These are phyloP conservation scores for Monopterus albus DNA, from an alignment of 2,113 vertebrate species.

Conservation along the genomic window DNA sequence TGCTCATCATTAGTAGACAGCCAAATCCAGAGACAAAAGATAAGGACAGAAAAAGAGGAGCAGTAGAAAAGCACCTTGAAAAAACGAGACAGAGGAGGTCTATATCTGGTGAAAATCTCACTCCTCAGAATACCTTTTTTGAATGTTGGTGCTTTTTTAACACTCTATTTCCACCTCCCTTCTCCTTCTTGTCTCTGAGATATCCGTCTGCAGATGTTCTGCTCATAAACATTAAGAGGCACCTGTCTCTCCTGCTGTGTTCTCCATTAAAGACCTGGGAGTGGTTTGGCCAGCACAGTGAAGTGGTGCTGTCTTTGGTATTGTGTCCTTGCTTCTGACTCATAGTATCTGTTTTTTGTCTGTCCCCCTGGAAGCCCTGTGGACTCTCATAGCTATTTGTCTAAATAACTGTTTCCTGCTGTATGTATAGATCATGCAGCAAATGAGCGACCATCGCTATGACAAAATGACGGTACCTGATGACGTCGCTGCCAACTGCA, in stretches of 20 bases:
- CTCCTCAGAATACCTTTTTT: slow-evolving; percentile 48
- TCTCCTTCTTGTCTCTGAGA: slow-evolving; percentile 45
- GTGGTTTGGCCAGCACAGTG: slow-evolving; percentile 54
- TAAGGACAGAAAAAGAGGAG: not conserved
- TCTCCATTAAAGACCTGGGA: slow-evolving; percentile 66
- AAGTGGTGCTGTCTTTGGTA: slow-evolving; percentile 40
- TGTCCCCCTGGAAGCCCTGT: slow-evolving; percentile 25
- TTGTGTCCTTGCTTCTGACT: slow-evolving; percentile 38
- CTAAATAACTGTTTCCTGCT: slow-evolving; percentile 4
- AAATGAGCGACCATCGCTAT: slow-evolving; percentile 97
- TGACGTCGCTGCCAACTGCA: slow-evolving; percentile 91
- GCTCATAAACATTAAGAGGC: slow-evolving; percentile 75
- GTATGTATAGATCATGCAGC: slow-evolving; percentile 90
- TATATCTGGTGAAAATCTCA: slow-evolving; percentile 35
- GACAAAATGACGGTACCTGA: slow-evolving; percentile 96
- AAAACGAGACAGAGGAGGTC: not conserved
- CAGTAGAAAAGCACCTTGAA: not conserved
- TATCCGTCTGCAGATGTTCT: slow-evolving; percentile 74
- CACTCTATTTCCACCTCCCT: slow-evolving; percentile 26
- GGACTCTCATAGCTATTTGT: not conserved
- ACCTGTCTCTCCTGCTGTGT: slow-evolving; percentile 73
- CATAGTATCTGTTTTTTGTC: slow-evolving; percentile 40
- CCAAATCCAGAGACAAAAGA: not conserved
- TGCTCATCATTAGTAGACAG: not conserved
- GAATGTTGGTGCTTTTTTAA: slow-evolving; percentile 42